Conservation (phyloP, 2,888 invertebrate species). For the Stegana nigrithorax region DNA sequence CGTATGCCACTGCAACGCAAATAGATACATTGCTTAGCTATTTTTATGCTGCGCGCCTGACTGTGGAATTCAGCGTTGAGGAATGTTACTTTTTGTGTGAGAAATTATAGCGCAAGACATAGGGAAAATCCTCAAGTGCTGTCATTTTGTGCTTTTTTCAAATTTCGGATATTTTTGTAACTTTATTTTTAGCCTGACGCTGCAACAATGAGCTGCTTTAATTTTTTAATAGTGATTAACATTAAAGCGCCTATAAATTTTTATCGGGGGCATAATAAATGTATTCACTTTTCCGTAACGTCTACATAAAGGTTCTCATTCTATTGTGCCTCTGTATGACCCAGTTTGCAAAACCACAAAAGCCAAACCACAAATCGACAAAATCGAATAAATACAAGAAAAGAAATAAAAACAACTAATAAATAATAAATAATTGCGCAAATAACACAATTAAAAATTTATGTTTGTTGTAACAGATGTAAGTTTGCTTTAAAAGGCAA, state of each 20-base stretch:
- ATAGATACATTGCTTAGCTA: conserved; percentile 11
- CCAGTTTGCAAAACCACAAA: too few relatives aligned
- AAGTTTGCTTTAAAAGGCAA: too few relatives aligned
- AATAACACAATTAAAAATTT: too few relatives aligned
- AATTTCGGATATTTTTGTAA: background rate
- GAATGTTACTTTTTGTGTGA: conserved; percentile 44
- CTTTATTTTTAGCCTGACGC: background rate
- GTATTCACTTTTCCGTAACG: too few relatives aligned
- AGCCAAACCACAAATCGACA: too few relatives aligned
- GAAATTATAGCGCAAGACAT: conserved; percentile 34
- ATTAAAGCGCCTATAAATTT: background rate
- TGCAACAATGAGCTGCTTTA: conserved; percentile 23
- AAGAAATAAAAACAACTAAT: too few relatives aligned
- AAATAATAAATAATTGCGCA: too few relatives aligned
- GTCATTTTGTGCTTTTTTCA: background rate
- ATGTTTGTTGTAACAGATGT: too few relatives aligned
- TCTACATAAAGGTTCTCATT: too few relatives aligned
- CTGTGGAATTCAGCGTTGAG: conserved; percentile 35
- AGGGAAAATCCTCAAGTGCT: background rate
- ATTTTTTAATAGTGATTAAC: background rate
- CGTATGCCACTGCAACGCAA: conserved; percentile 7
- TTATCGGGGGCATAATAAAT: too few relatives aligned
- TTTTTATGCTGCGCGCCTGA: conserved; percentile 11
- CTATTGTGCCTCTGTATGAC: too few relatives aligned
- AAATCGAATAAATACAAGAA: too few relatives aligned